Evolutionary conservation across 2,797 vertebrate genomes (phyloP), one percentile per base, ranked within the genome.

Genomic region (Gephyroberyx darwinii): DNA sequence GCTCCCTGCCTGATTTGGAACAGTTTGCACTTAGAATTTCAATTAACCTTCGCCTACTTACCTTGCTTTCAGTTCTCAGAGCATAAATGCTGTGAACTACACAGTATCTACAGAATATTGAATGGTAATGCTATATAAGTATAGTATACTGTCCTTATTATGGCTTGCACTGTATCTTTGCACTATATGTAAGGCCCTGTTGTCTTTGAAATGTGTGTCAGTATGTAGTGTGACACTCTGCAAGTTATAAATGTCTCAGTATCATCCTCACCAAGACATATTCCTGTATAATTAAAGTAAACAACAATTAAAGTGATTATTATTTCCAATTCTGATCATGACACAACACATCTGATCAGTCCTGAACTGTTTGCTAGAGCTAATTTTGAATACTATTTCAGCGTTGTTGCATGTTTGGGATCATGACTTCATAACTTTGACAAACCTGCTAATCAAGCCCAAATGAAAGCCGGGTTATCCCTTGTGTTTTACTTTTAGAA

Each of bases 1-100:
- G 69, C 47, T 33, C 50, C 30, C 58, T 75, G 51, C 47, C 48
- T 65, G 72, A 80, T 83, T 79, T 65, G 61, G 71, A 50, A 20
- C 33, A 68, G 60, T 75, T 79, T 5, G n/a, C 53, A 67, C 48
- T 31, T 12, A 37, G 33, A 60, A 60, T 77, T 79, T 68, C 12
- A 54, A 60, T 50, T 70, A 71, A 65, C 33, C 47, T 16, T 48
- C 17, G 33, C 7, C 8, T 60, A 50, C 39, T 74, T 77, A 59
- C 5, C 51, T 66, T 45, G 35, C 70, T 73, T 75, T 31, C 75
- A 74, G 19, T 51, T 56, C 26, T 65, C 65, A 62, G 64, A 76
- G 67, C 31, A 53, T 51, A 45, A 6, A 37, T 35, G 45, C 17
- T 14, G 33, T n/a, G 48, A 53, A 22, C 47, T 43, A 37, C 9